Conservation (phyloP, 2,797 vertebrate species). For the Hyperoplus immaculatus region DNA sequence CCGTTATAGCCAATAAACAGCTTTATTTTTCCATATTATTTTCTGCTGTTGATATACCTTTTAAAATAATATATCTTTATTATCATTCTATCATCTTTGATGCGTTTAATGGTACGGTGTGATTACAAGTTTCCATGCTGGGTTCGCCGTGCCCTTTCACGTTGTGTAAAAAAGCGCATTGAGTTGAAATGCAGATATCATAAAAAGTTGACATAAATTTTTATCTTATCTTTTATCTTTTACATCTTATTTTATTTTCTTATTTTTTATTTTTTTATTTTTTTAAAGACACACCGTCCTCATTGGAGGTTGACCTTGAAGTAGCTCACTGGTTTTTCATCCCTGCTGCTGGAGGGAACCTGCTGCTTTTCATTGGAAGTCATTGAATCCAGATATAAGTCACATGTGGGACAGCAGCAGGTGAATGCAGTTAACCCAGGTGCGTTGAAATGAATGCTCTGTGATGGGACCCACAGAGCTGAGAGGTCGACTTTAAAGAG, state of each 20-base stretch:
- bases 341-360: not conserved
- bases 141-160: not conserved
- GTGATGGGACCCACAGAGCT: constrained; percentile 16
- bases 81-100: constrained; percentile 5
- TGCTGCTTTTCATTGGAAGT: constrained; percentile 45
- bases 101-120: not conserved
- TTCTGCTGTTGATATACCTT: constrained; percentile 1
- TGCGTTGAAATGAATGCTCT: constrained; percentile 34
- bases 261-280: not conserved
- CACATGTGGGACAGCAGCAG: constrained; percentile 40
- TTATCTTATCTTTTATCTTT: too few species aligned
- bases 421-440: constrained; percentile 39
- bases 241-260: not conserved
- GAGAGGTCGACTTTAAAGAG: constrained; percentile 6
- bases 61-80: not conserved
- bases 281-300: not conserved
- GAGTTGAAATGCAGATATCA: constrained; percentile 38
- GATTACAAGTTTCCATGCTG: not conserved
- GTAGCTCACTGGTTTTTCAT: constrained; percentile 26
- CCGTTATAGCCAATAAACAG: not conserved
- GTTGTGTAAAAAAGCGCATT: not conserved
- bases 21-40: not conserved
- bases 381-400: constrained; percentile 41
- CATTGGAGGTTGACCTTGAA: constrained; percentile 27
- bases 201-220: not conserved